These are phyloP conservation scores for Ascidia mentula DNA, from an alignment of 23 tunicate genomes.

Conservation along the genomic window DNA sequence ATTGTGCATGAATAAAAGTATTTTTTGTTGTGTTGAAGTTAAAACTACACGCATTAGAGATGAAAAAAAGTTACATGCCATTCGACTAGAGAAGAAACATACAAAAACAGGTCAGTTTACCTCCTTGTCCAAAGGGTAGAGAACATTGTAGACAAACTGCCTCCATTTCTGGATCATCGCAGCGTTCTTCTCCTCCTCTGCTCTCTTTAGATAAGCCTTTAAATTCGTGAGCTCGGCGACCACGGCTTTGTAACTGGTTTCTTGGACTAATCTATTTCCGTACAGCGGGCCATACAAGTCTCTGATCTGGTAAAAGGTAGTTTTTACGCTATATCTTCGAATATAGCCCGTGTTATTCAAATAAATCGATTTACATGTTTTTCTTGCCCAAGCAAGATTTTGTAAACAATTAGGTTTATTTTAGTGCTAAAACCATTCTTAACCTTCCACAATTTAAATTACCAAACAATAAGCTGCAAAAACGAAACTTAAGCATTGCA, in stretches of 20 bases:
- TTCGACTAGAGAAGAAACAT: not conserved
- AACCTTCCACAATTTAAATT: too few relatives aligned
- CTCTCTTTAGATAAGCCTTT: conserved; percentile 43
- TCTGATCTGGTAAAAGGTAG: conserved; percentile 33
- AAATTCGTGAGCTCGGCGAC: conserved; percentile 49
- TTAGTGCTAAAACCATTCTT: too few relatives aligned
- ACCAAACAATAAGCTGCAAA: too few relatives aligned
- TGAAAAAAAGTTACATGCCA: too few relatives aligned
- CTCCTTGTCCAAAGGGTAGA: conserved; percentile 70
- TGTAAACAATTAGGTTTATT: too few relatives aligned
- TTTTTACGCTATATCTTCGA: too few relatives aligned
- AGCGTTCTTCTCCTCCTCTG: conserved; percentile 44
- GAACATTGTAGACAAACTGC: conserved; percentile 31
- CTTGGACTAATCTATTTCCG: conserved; percentile 69
- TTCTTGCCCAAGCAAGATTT: too few relatives aligned
- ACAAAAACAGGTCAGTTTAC: not conserved
- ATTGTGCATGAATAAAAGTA: not conserved
- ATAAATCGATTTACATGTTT: too few relatives aligned
- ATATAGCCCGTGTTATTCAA: too few relatives aligned
- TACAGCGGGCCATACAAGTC: conserved; percentile 81
- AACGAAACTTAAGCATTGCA: too few relatives aligned
- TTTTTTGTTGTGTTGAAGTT: not conserved
- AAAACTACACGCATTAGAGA: too few relatives aligned
- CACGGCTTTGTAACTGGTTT: conserved; percentile 47
- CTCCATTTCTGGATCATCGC: conserved; percentile 74